Percentiles rank a stretch among this genome's conserved stretches.
These are phyloP conservation scores for Nowickia ferox DNA, from an alignment of 2,888 invertebrate species.

Conservation along the genomic window DNA sequence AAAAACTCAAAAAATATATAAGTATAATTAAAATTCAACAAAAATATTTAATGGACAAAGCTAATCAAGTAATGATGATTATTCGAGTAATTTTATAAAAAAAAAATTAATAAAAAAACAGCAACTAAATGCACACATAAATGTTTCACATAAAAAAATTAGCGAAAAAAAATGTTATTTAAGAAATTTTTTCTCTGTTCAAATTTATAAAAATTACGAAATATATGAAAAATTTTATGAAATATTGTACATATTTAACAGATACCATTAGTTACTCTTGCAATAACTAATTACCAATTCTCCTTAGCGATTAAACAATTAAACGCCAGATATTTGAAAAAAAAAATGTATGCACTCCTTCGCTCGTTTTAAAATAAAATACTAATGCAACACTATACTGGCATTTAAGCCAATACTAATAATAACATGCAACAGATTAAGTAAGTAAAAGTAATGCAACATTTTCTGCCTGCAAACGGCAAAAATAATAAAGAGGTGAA, in stretches of 20 bases:
- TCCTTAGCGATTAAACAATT: conserved; percentile 36
- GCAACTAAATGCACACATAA: no score
- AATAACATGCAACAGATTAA: conserved; percentile 69
- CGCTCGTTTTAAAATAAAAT: not conserved
- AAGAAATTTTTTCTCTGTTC: no score
- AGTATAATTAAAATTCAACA: no score
- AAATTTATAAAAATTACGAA: no score
- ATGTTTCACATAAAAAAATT: no score
- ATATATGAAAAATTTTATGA: not conserved
- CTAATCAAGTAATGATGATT: no score
- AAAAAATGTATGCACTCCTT: not conserved
- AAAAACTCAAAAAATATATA: no score
- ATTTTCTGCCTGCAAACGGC: conserved; percentile 30
- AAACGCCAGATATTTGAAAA: conserved; percentile 9
- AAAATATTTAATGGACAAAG: no score
- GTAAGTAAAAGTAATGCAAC: conserved; percentile 69
- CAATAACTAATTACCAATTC: not conserved
- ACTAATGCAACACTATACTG: conserved; percentile 48
- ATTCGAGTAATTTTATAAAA: no score
- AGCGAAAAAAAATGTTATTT: no score
- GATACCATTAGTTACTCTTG: not conserved
- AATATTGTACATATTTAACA: not conserved
- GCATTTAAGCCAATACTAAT: conserved; percentile 52
- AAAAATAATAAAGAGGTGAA: conserved; percentile 37
- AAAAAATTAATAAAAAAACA: no score